Evolutionary conservation across 2,888 invertebrate genomes (phyloP), one percentile per base, ranked within the genome.

Genomic region (Herminia tarsipennalis): DNA sequence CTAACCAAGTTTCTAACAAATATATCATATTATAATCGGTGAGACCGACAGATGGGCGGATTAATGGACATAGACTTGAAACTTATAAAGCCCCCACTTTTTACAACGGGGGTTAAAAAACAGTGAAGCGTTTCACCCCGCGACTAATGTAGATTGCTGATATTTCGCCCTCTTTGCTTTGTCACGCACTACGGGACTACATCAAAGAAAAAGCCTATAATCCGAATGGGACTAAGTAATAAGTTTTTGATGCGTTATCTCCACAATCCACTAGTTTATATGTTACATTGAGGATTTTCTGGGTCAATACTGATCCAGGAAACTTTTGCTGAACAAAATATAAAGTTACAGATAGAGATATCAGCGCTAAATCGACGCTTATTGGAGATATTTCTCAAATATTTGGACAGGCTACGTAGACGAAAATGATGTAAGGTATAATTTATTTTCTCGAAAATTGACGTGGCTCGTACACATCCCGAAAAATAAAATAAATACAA

Each of bases 171-270:
- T 58, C 56, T 58, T 66, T 54, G 62, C 71, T 66, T 65, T 68
- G 69, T 73, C 68, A 69, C 70, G 67, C 68, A 56, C 61, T 54
- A 55, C 29, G 60, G 63, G 66, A 46, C 61, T 50, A 76, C 76
- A 78, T 78, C 78, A 80, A 80, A 77, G 70, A 59, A 66, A 61
- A 59, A 64, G 53, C 57, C 66, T 44, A 66, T 73, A 73, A 76
- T 78, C 72, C 67, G 60, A 66, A 66, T 60, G 58, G 59, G 61
- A 62, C 71, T 74, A 76, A 79, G 79, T 76, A 78, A 79, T 76
- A 77, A 77, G 76, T 77, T 77, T 68, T 66, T 67, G 66, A 72
- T 69, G 68, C 61, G 67, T 71, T 72, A 73, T 76, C 71, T 65
- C 21, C 39, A 16, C 57, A 56, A 67, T 61, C 58, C 55, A 39